Percentiles rank a stretch among this genome's conserved stretches.
Conservation (phyloP, 2,113 vertebrate species). For the Clarias batrachus region DNA sequence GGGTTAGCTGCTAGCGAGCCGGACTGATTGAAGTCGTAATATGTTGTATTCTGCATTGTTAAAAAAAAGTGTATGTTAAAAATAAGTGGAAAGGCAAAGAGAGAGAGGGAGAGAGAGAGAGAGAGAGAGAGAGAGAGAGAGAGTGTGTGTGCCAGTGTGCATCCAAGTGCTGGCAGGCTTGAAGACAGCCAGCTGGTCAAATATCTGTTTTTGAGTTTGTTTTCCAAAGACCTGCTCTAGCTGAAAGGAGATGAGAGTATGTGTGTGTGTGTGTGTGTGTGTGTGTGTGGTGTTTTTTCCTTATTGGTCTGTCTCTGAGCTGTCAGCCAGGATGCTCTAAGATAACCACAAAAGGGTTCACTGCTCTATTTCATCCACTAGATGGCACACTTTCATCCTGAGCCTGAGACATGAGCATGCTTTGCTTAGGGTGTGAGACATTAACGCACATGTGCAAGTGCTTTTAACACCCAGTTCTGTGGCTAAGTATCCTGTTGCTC, state of each 20-base stretch:
- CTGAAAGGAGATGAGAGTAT: constrained; percentile 24
- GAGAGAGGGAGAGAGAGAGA: background rate
- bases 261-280: background rate
- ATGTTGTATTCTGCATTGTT: background rate
- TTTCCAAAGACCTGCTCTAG: constrained; percentile 40
- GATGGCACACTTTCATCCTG: constrained; percentile 53
- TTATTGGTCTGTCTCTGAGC: constrained; percentile 23
- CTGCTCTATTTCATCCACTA: constrained; percentile 36
- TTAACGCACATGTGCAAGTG: background rate
- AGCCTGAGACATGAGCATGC: background rate
- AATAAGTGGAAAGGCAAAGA: background rate
- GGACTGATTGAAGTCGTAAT: background rate
- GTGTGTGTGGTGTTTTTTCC: background rate
- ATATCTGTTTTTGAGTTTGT: constrained; percentile 48
- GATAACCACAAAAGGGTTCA: background rate
- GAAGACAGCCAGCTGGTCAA: constrained; percentile 53
- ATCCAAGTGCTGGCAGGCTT: constrained; percentile 45
- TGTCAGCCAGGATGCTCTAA: constrained; percentile 15
- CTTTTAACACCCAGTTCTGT: constrained; percentile 23
- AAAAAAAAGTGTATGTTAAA: background rate
- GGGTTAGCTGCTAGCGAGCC: background rate
- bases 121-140: background rate
- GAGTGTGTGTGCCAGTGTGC: constrained; percentile 35
- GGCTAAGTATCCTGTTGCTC: constrained; percentile 31
- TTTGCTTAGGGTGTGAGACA: background rate